phyloP scores from a whole-genome alignment of 2,888 invertebrate species.

The Drosophila trichaetosa region DNA sequence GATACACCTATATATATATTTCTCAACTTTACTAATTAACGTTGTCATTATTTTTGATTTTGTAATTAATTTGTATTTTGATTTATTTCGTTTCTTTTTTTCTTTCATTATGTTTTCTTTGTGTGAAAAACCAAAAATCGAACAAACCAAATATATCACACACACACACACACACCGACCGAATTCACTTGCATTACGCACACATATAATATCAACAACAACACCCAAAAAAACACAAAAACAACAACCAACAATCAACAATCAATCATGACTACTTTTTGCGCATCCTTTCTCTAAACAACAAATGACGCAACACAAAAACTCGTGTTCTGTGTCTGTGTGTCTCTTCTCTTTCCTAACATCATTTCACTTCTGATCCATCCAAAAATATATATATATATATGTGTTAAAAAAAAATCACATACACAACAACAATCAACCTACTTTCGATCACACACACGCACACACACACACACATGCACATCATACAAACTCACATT shows the following conservation, averaged over 20 bases:
- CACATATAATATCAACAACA: constrained; percentile 35
- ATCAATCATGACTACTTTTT: constrained; percentile 12
- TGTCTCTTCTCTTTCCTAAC: constrained; percentile 75
- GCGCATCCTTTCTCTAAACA: constrained; percentile 35
- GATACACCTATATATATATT: constrained; percentile 6
- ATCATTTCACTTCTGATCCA: constrained; percentile 77
- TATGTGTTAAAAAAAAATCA: constrained; percentile 25
- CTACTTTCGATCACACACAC: constrained; percentile 37
- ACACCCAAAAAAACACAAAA: constrained; percentile 14
- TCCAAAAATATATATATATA: constrained; percentile 43
- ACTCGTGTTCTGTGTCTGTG: constrained; percentile 63
- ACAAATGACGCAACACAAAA: constrained; percentile 54
- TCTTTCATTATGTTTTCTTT: constrained; percentile 70
- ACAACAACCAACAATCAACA: constrained; percentile 19
- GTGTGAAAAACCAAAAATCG: constrained; percentile 61
- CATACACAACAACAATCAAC: constrained; percentile 46
- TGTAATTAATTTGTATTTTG: constrained; percentile 73
- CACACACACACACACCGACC: constrained; percentile 19
- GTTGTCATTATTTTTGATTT: constrained; percentile 54
- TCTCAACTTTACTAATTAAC: constrained; percentile 36
- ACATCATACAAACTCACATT: constrained; percentile 30
- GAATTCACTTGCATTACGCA: constrained; percentile 51
- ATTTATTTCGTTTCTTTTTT: constrained; percentile 64
- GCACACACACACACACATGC: constrained; percentile 29
- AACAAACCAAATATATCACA: constrained; percentile 34